Evolutionary conservation across 2,888 invertebrate species (phyloP).

Genomic region (Halictus quadricinctus): DNA sequence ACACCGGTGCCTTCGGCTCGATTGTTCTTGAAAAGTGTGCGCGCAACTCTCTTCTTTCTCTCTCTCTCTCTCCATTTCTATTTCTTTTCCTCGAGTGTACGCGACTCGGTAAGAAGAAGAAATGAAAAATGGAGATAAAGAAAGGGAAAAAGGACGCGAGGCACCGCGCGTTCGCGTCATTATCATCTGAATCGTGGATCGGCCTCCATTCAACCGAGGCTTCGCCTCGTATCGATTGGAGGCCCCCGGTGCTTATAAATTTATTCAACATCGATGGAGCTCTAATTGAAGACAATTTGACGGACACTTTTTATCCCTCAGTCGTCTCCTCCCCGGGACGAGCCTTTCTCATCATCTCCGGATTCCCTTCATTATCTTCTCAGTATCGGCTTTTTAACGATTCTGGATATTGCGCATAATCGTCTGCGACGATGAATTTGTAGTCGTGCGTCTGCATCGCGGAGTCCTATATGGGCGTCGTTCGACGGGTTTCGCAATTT

Average conservation of each 20-base stretch:
- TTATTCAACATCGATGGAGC: constrained; percentile 38
- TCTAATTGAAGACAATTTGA: constrained; percentile 52
- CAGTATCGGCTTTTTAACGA: constrained; percentile 26
- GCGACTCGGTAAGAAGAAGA: constrained; percentile 1
- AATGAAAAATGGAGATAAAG: background rate
- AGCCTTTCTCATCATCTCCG: background rate
- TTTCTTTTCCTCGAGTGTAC: background rate
- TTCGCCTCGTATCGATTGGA: constrained; percentile 26
- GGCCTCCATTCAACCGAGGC: constrained; percentile 25
- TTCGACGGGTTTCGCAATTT: background rate
- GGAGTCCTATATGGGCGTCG: background rate
- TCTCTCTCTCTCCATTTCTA: background rate
- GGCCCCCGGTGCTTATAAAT: constrained; percentile 37
- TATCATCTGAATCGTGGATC: constrained; percentile 51
- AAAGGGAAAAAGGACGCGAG: background rate
- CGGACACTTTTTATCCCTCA: constrained; percentile 40
- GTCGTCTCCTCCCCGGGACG: constrained; percentile 21
- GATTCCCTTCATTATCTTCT: constrained; percentile 12
- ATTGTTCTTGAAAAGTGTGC: constrained; percentile 36
- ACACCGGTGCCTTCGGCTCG: constrained; percentile 27
- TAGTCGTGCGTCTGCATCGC: background rate
- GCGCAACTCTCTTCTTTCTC: background rate
- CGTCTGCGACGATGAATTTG: background rate
- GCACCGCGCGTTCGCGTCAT: constrained; percentile 29
- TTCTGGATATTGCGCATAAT: constrained; percentile 3